Conservation (phyloP, 2,113 vertebrate species). For the Hippolais icterina region DNA sequence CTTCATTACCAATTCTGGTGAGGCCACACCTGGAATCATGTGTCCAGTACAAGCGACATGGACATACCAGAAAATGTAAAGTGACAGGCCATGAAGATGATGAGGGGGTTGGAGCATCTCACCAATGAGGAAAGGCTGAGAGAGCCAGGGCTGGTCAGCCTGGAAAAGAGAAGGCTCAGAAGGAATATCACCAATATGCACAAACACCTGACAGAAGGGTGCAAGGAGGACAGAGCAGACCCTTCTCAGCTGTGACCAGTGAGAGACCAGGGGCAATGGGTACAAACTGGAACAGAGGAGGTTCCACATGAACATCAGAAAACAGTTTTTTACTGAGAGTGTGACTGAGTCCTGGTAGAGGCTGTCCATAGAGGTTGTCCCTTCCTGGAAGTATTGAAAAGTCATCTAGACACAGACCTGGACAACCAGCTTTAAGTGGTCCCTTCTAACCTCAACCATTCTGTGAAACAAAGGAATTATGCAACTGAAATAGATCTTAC, state of each 20-base stretch:
- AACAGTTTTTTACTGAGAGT: not conserved
- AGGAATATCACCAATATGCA: not conserved
- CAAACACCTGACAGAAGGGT: not conserved
- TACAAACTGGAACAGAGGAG: not conserved
- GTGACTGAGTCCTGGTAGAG: not conserved
- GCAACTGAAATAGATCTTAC: not conserved
- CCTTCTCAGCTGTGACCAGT: not conserved
- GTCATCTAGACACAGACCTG: rapidly evolving
- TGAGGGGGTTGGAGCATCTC: not conserved
- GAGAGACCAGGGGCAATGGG: not conserved
- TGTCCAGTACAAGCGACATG: not conserved
- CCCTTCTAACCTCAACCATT: not conserved
- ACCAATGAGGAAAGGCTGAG: not conserved
- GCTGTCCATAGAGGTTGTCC: not conserved
- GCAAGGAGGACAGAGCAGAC: not conserved
- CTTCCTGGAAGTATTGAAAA: not conserved
- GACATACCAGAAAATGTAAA: not conserved
- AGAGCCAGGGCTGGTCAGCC: not conserved
- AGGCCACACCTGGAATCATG: not conserved
- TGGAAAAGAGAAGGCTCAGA: not conserved
- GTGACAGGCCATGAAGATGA: not conserved
- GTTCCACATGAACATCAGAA: not conserved
- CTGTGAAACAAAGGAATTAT: not conserved
- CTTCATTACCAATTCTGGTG: not conserved
- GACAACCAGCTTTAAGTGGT: not conserved